These are phyloP conservation scores for Syngnathus floridae DNA, from an alignment of 2,113 vertebrate genomes.

Conservation along the genomic window DNA sequence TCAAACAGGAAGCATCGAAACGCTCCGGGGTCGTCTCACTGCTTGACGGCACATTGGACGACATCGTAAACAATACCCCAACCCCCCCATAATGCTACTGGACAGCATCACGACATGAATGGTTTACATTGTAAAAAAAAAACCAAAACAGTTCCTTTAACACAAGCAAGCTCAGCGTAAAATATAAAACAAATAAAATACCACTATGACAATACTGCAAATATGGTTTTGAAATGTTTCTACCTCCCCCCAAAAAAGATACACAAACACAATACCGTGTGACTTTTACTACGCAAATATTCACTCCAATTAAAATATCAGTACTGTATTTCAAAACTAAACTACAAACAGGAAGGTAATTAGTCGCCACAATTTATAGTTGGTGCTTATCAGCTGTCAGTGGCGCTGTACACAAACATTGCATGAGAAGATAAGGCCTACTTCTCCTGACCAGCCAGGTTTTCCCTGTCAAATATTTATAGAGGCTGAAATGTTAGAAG, in stretches of 20 bases:
- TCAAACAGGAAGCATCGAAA: slow-evolving; percentile 34
- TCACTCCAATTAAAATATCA: neutral
- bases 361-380: slow-evolving; percentile 8
- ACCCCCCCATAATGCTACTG: neutral
- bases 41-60: slow-evolving; percentile 7
- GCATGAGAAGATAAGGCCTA: slow-evolving; percentile 47
- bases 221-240: neutral
- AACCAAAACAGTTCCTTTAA: too few relatives aligned
- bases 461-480: slow-evolving; percentile 70
- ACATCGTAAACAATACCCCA: neutral
- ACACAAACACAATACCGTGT: neutral
- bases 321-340: neutral
- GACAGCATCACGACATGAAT: neutral
- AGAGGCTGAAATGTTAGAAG: slow-evolving; percentile 66
- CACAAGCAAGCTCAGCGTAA: too few relatives aligned
- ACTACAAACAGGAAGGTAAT: slow-evolving; percentile 3
- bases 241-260: neutral
- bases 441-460: slow-evolving; percentile 43
- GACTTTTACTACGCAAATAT: neutral
- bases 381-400: slow-evolving; percentile 31
- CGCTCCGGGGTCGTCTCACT: slow-evolving; percentile 1
- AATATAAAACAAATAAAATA: too few relatives aligned
- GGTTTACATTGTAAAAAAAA: too few relatives aligned
- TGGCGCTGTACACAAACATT: slow-evolving; percentile 27
- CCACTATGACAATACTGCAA: neutral